Evolutionary conservation across 2,113 vertebrate species (phyloP).

Genomic region (Cervus canadensis): DNA sequence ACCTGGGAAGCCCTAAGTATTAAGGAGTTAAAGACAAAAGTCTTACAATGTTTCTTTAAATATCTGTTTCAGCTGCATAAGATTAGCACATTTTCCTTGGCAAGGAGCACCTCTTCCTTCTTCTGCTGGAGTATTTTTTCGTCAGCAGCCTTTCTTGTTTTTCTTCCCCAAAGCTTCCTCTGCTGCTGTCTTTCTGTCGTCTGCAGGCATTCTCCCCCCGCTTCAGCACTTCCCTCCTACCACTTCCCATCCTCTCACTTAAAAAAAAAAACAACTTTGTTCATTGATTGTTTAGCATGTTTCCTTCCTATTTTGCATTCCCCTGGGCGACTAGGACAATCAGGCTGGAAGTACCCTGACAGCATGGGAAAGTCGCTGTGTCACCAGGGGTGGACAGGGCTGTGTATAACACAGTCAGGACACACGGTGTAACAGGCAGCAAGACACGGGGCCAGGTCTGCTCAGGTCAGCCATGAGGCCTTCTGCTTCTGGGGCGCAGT

Average conservation of each 20-base stretch:
- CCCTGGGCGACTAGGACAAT: neutral
- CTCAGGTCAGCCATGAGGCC: neutral
- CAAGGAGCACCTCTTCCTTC: constrained; percentile 60
- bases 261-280: neutral
- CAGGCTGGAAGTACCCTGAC: neutral
- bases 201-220: constrained; percentile 5
- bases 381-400: neutral
- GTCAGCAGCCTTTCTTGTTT: constrained; percentile 57
- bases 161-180: constrained; percentile 43
- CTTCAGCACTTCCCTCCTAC: constrained; percentile 18
- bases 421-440: neutral
- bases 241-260: constrained; percentile 45
- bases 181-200: constrained; percentile 33
- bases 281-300: constrained; percentile 7
- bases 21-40: constrained; percentile 59
- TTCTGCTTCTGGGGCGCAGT: neutral
- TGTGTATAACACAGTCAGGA: neutral
- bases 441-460: neutral
- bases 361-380: constrained; percentile 21
- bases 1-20: neutral
- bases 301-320: constrained; percentile 56
- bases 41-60: constrained; percentile 59
- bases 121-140: constrained; percentile 25
- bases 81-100: constrained; percentile 72
- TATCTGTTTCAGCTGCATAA: constrained; percentile 49